Base-by-base conservation (phyloP, 2,113 vertebrate species). In the Odocoileus virginianus region DNA sequence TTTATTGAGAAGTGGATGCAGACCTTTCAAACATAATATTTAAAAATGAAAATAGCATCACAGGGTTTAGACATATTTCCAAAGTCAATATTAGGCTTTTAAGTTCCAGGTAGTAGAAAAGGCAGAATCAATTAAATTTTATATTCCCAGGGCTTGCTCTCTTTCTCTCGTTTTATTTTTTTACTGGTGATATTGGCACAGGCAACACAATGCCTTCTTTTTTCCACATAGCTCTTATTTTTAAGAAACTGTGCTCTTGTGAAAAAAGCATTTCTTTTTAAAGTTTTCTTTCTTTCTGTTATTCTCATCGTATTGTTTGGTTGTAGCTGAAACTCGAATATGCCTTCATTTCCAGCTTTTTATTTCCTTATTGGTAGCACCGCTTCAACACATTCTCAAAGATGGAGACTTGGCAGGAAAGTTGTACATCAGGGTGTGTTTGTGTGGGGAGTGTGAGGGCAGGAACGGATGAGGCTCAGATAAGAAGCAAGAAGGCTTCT, bases 1-100 rank as follows among this genome's bases (percentile, higher is more conserved):
- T 87, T 94, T 94, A 95, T 74, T 97, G 85, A 98, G 79, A 96
- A 94, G 57, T 89, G n/a, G 3, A 67, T 71, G 33, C 43, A 93
- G 36, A 84, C 9, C 15, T 94, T 93, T 96, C 33, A 95, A 95
- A 83, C 33, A 82, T 87, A 67, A 76, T 97, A 92, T 97, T 91
- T 97, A 67, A 79, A 92, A 87, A 94, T 67, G 19, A 88, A 96
- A 97, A 95, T 64, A 79, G 23, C 7, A 12, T 71, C 4, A 47
- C 10, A 64, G 64, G 30, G 13, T 78, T 91, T 67, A 93, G 82
- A 94, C 87, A 50, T 94, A 87, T 91, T 97, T 96, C 74, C 71
- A 76, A 61, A 96, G 47, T 97, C 78, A 94, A 85, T 87, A 91
- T 76, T 92, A 81, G 45, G 33, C 45, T 96, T 95, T 91, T 55